These are phyloP conservation scores for Perizoma flavofasciatum DNA, from an alignment of 2,888 invertebrate species.

Conservation along the genomic window DNA sequence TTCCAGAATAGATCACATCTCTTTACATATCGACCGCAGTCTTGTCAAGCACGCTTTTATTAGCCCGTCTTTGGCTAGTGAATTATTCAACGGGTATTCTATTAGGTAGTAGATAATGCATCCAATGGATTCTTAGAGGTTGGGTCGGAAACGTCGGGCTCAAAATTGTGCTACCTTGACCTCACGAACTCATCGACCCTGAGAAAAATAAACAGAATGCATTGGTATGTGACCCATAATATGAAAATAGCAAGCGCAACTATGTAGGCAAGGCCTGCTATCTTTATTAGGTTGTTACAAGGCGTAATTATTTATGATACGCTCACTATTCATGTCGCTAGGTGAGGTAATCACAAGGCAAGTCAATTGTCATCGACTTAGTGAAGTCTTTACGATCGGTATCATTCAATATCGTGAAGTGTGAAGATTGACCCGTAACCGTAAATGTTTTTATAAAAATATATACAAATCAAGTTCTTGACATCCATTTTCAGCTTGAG, in stretches of 20 bases:
- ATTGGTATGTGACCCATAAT: slow-evolving; percentile 48
- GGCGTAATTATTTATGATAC: slow-evolving; percentile 29
- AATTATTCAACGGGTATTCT: slow-evolving; percentile 75
- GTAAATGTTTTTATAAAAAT: slow-evolving; percentile 1
- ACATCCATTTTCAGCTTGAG: too few relatives aligned
- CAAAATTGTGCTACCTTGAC: slow-evolving; percentile 63
- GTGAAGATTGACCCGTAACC: too few relatives aligned
- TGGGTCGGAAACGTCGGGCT: slow-evolving; percentile 47
- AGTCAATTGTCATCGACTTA: slow-evolving; percentile 28
- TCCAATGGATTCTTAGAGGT: slow-evolving; percentile 66
- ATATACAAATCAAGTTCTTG: slow-evolving; percentile 24
- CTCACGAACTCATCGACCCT: slow-evolving; percentile 40
- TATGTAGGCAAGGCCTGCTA: slow-evolving; percentile 10
- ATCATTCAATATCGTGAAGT: slow-evolving; percentile 10
- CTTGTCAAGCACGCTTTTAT: slow-evolving; percentile 75
- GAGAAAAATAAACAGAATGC: slow-evolving; percentile 28
- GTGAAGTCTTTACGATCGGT: slow-evolving; percentile 4
- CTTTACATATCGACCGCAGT: slow-evolving; percentile 72
- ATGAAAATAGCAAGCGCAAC: slow-evolving; percentile 20
- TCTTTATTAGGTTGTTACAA: slow-evolving; percentile 32
- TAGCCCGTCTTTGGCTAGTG: slow-evolving; percentile 67
- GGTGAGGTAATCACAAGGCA: slow-evolving; percentile 24
- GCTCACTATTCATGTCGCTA: slow-evolving; percentile 22
- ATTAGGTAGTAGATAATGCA: slow-evolving; percentile 77
- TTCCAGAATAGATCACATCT: slow-evolving; percentile 73